Evolutionary conservation across 2,113 vertebrate species (phyloP), one percentile per base, ranked within the genome.

Genomic region (Callionymus lyra): DNA sequence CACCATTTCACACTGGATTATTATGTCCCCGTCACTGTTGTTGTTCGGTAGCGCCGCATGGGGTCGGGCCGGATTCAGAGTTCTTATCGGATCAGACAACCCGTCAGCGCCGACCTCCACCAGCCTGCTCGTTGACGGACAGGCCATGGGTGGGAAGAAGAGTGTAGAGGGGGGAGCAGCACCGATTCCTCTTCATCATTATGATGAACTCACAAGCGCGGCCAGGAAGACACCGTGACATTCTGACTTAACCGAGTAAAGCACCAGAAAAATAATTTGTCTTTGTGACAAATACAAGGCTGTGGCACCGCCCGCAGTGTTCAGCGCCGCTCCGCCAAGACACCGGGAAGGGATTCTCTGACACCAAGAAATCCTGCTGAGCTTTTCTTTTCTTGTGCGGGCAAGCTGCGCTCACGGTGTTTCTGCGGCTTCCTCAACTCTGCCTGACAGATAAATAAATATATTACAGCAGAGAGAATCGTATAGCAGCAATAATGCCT

Each of bases 281-380:
- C 54, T 48, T 54, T 43, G n/a, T 19, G 38, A 49, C 36, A 19
- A 14, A 60, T 52, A 55, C 16, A 40, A 34, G 50, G 38, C 53
- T 57, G 50, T 54, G 53, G 44, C 35, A 9, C 43, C 32, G 47
- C 42, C 58, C 71, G 27, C 65, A 54, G 47, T 35, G 50, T 47
- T 45, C 56, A 53, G 65, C 54, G 52, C 58, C 63, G 53, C 68
- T 61, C 68, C 50, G 70, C 59, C 61, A 65, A 79, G 68, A 54
- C 68, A 68, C 77, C 47, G 67, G 57, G 62, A 71, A 16, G 69
- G 66, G 49, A 47, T 65, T 73, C 54, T 68, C 40, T 53, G 42
- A 56, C 10, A 47, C 56, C 68, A 63, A 47, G 50, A 72, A 53
- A 61, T 65, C 68, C 66, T 68, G 70, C 66, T 56, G 57, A 31